A percentile compares a stretch with the other conserved stretches of the same genome.
phyloP scores from a whole-genome alignment of 1,140 invertebrate genomes.

The Drosophila teissieri region DNA sequence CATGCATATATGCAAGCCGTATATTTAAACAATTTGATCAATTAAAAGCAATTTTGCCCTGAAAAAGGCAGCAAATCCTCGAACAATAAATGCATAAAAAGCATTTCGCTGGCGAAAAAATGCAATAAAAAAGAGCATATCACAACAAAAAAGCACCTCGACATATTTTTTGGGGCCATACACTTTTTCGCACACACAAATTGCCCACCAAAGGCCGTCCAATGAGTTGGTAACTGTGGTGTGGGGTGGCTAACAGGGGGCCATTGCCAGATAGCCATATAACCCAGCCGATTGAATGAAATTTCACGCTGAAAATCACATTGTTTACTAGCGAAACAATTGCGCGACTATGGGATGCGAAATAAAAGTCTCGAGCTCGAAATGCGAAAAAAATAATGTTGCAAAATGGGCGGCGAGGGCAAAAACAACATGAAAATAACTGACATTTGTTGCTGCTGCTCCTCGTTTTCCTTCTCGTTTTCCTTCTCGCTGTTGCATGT shows the following conservation, averaged over 20 bases:
- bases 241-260: neutral
- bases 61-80: conserved; percentile 34
- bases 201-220: conserved; percentile 47
- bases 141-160: conserved; percentile 18
- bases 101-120: conserved; percentile 20
- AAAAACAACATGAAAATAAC: conserved; percentile 28
- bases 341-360: conserved; percentile 24
- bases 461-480: conserved; percentile 8
- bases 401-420: neutral
- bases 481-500: conserved; percentile 66
- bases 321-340: conserved; percentile 72
- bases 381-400: conserved; percentile 28
- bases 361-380: conserved; percentile 17
- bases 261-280: conserved; percentile 19
- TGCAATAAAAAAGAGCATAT: conserved; percentile 19
- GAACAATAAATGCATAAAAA: conserved; percentile 31
- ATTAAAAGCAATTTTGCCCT: conserved; percentile 66
- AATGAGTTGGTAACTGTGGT: conserved; percentile 29
- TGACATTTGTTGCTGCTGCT: conserved; percentile 44
- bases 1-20: conserved; percentile 35
- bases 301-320: conserved; percentile 81
- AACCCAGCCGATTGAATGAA: conserved; percentile 68
- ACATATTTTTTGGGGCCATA: conserved; percentile 45
- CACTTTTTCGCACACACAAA: conserved; percentile 44
- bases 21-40: conserved; percentile 74